Base-by-base conservation (phyloP, 1,140 invertebrate species). In the Eurosta solidaginis region DNA sequence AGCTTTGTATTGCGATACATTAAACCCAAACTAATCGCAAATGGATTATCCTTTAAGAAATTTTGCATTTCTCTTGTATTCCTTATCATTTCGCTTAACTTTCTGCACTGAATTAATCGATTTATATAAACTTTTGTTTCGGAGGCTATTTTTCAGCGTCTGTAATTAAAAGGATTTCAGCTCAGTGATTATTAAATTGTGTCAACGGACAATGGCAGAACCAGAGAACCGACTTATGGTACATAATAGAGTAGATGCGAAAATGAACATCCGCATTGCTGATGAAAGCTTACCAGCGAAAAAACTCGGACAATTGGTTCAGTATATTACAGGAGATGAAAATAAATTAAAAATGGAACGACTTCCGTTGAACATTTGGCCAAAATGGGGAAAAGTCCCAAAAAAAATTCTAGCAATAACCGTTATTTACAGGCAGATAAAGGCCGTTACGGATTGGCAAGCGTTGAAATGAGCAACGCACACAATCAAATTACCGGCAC, bases 401-500 rank as follows among this genome's bases (percentile, higher is more conserved):
- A 27, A 68, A 68, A 40, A 36, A n/a, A 68, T 36, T n/a, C 59
- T 20, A 29, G 59, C 59, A 20, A 68, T 68, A 68, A 68, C 40
- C 59, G 33, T 68, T 68, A 68, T 68, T 68, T 68, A 68, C 59
- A 36, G 14, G 59, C 33, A 40, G 59, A 68, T 68, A 68, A 68
- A 68, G 59, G 59, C 27, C 33, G 59, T n/a, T 20, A 68, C 33
- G 59, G 40, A 68, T 68, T 27, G 33, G 59, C 59, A 68, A n/a
- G 59, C 59, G 33, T 40, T n/a, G 27, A 68, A 40, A 68, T 68
- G 33, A n/a, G 17, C 59, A 42, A 68, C 33, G 36, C 59, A 68
- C 33, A 63, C 29, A 68, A 68, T 68, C 59, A 20, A 68, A 68
- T 68, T 68, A 68, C 59, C 59, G 59, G 59, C 45, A n/a, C n/a